phyloP scores from a whole-genome alignment of 2,113 vertebrate genomes.

The Myotis yumanensis region DNA sequence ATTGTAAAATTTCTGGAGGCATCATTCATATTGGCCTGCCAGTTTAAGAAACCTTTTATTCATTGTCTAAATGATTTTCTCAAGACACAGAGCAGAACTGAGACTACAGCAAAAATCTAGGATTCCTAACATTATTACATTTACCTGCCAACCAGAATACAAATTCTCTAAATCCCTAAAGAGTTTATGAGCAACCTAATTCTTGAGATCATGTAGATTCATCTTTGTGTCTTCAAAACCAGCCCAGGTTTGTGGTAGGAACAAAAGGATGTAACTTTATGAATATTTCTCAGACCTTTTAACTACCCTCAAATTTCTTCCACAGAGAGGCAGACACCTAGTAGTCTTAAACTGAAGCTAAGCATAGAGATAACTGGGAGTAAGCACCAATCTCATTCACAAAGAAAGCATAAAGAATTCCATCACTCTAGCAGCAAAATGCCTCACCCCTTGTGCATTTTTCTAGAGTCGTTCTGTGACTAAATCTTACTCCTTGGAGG shows the following conservation, averaged over 20 bases:
- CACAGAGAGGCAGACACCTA: not conserved
- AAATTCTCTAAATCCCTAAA: not conserved
- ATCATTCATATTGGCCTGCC: not conserved
- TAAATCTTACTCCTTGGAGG: slow-evolving; percentile 18
- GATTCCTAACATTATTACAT: not conserved
- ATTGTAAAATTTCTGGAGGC: not conserved
- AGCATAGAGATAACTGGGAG: not conserved
- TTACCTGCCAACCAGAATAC: not conserved
- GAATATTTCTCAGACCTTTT: not conserved
- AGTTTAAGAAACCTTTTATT: not conserved
- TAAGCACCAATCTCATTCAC: slow-evolving; percentile 19
- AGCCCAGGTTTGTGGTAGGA: not conserved
- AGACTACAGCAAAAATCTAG: not conserved
- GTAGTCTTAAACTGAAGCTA: not conserved
- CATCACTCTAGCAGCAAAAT: not conserved
- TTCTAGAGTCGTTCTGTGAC: slow-evolving; percentile 5
- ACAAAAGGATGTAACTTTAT: not conserved
- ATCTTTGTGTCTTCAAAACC: not conserved
- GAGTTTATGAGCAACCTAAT: not conserved
- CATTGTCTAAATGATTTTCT: not conserved
- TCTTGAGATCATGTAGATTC: not conserved
- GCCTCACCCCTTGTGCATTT: slow-evolving; percentile 38
- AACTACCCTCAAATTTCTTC: not conserved
- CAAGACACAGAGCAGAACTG: not conserved
- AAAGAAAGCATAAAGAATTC: not conserved